Percentiles rank a stretch among this genome's conserved stretches.
phyloP scores from a whole-genome alignment of 2,113 vertebrate species.

The Ariopsis seemanni region DNA sequence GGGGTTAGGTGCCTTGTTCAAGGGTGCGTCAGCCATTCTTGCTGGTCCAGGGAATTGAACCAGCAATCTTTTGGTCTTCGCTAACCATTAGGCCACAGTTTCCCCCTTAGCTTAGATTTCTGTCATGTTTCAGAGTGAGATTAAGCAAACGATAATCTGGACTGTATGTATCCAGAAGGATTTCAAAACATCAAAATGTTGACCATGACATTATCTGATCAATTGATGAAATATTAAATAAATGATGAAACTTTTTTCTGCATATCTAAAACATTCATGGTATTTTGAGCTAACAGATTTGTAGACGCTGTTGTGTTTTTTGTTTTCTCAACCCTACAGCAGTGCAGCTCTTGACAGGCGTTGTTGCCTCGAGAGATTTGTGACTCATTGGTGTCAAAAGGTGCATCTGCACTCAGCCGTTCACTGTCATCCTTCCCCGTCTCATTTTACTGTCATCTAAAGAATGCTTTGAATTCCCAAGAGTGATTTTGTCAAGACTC shows the following conservation, averaged over 20 bases:
- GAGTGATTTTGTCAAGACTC: constrained; percentile 35
- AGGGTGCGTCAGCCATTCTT: too few species aligned
- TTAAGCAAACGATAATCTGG: not conserved
- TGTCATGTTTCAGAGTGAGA: not conserved
- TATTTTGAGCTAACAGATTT: not conserved
- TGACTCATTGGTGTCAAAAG: constrained; percentile 38
- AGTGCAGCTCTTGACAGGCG: constrained; percentile 1
- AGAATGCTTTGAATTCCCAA: constrained; percentile 46
- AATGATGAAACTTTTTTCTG: not conserved
- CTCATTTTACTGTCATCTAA: constrained; percentile 49
- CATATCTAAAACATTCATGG: not conserved
- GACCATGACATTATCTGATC: not conserved
- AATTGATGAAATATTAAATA: not conserved
- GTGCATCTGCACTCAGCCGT: constrained; percentile 37
- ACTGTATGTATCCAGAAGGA: not conserved
- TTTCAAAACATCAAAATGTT: not conserved
- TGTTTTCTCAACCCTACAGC: not conserved
- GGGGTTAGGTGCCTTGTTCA: too few species aligned
- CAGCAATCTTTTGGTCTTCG: too few species aligned
- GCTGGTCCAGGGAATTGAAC: too few species aligned
- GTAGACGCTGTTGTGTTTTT: not conserved
- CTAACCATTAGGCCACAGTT: too few species aligned
- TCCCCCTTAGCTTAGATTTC: not conserved
- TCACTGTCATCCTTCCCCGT: constrained; percentile 45
- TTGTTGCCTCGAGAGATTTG: constrained; percentile 27